Percentiles rank a stretch among this genome's conserved stretches.
These are phyloP conservation scores for Hipparchia sbordonii DNA, from an alignment of 2,888 invertebrate genomes.

Conservation along the genomic window DNA sequence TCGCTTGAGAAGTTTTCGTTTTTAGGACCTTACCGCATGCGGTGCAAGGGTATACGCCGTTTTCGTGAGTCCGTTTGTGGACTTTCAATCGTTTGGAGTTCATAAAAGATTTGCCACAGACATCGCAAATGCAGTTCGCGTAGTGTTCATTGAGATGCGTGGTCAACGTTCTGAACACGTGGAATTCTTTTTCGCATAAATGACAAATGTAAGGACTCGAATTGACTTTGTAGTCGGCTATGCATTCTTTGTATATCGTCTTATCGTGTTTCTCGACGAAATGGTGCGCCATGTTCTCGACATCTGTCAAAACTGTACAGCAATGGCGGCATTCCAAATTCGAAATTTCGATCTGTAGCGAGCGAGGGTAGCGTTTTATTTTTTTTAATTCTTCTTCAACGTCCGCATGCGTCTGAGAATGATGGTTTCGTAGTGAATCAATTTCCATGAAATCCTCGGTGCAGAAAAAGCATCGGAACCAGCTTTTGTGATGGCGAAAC, in stretches of 20 bases:
- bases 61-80: slow-evolving; percentile 76
- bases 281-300: slow-evolving; percentile 60
- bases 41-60: slow-evolving; percentile 62
- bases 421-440: slow-evolving; percentile 57
- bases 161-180: slow-evolving; percentile 68
- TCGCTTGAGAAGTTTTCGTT: slow-evolving; percentile 63
- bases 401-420: slow-evolving; percentile 51
- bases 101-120: slow-evolving; percentile 77
- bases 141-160: slow-evolving; percentile 78
- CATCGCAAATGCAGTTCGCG: slow-evolving; percentile 75
- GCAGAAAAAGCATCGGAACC: slow-evolving; percentile 76
- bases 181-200: slow-evolving; percentile 62
- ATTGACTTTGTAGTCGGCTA: slow-evolving; percentile 70
- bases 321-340: slow-evolving; percentile 65
- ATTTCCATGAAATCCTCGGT: slow-evolving; percentile 66
- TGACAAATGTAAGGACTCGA: slow-evolving; percentile 65
- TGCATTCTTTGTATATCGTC: slow-evolving; percentile 66
- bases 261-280: slow-evolving; percentile 59
- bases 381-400: slow-evolving; percentile 60
- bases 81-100: slow-evolving; percentile 76
- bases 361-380: slow-evolving; percentile 68
- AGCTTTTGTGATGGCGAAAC: slow-evolving; percentile 71
- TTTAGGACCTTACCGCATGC: slow-evolving; percentile 67
- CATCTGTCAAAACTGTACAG: slow-evolving; percentile 56
- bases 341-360: slow-evolving; percentile 71